A percentile compares a stretch with the other conserved stretches of the same genome.
phyloP scores from a whole-genome alignment of 2,888 invertebrate species.

The Amphipyra tragopoginis region DNA sequence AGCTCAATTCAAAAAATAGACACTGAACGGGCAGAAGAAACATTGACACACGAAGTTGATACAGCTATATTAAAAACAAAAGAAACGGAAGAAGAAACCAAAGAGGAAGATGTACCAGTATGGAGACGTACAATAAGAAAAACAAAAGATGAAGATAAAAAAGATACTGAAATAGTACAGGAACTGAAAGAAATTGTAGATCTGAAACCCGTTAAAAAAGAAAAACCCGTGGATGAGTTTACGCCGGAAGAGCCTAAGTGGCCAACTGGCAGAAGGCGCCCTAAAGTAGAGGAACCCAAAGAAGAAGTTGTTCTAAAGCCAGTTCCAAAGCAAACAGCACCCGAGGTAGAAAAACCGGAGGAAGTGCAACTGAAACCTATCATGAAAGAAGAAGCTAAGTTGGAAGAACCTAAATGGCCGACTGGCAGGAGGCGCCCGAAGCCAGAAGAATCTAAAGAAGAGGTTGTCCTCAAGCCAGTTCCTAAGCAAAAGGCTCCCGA shows the following conservation, averaged over 20 bases:
- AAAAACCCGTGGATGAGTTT: conserved; percentile 60
- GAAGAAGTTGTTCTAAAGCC: conserved; percentile 3
- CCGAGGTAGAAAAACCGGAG: conserved; percentile 1
- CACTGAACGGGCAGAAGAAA: conserved; percentile 86
- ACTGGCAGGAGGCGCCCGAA: conserved; percentile 65
- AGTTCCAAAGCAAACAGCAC: background rate
- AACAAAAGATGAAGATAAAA: conserved; percentile 24
- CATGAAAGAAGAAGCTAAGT: conserved; percentile 71
- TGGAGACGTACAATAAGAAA: conserved; percentile 29
- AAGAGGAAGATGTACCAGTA: conserved; percentile 63
- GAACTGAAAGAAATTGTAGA: conserved; percentile 66
- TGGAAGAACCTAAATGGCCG: conserved; percentile 67
- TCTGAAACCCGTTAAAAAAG: conserved; percentile 52
- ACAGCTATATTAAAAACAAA: conserved; percentile 86
- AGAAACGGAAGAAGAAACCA: conserved; percentile 74
- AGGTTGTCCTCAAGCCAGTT: conserved; percentile 75
- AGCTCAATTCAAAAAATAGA: conserved; percentile 77
- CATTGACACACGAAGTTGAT: conserved; percentile 89
- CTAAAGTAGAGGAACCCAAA: conserved; percentile 1
- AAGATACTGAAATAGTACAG: background rate
- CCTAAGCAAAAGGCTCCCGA: conserved; percentile 63
- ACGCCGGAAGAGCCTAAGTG: conserved; percentile 1
- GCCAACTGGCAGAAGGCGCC: conserved; percentile 1
- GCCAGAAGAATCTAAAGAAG: conserved; percentile 66
- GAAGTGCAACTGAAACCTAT: background rate